phyloP scores from a whole-genome alignment of 2,113 vertebrate species.

The Bettongia penicillata region DNA sequence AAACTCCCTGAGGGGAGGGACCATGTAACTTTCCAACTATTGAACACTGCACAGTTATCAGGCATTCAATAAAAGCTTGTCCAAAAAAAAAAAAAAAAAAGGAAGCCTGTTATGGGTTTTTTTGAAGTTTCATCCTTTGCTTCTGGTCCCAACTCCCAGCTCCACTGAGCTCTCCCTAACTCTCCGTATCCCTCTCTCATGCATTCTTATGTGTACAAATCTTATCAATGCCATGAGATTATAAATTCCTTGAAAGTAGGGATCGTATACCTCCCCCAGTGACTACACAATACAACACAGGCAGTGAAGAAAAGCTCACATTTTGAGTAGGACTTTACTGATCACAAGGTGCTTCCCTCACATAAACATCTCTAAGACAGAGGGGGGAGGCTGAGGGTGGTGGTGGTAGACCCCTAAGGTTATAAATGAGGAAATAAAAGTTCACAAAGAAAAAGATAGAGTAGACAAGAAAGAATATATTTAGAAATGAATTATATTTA shows the following conservation, averaged over 20 bases:
- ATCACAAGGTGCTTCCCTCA: neutral
- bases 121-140: neutral
- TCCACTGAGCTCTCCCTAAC: neutral
- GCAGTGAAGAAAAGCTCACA: neutral
- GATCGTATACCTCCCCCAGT: neutral
- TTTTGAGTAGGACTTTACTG: neutral
- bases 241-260: neutral
- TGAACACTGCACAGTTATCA: neutral
- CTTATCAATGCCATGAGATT: neutral
- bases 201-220: neutral
- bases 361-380: neutral
- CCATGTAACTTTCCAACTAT: neutral
- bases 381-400: too few species aligned
- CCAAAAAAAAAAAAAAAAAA: neutral
- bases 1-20: neutral
- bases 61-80: neutral
- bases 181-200: neutral
- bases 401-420: neutral
- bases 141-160: neutral
- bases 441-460: neutral
- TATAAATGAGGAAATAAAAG: neutral
- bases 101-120: neutral
- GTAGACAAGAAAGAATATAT: too few species aligned
- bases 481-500: too few species aligned
- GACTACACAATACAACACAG: neutral